phyloP scores from a whole-genome alignment of 2,113 vertebrate genomes.

The Promerops cafer region DNA sequence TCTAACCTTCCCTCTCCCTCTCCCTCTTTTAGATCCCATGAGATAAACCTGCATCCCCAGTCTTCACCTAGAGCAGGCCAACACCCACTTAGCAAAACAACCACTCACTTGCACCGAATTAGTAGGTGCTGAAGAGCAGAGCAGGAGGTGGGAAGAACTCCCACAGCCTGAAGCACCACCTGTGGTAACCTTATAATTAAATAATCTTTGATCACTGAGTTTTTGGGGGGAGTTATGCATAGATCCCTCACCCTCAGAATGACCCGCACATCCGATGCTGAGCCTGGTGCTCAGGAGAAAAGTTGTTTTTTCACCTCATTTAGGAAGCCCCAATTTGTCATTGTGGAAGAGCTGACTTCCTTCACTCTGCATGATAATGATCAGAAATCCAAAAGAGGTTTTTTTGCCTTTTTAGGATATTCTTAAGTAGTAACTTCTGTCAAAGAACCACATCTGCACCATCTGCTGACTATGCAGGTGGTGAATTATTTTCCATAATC shows the following conservation, averaged over 20 bases:
- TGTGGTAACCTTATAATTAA: not conserved
- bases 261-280: rapidly evolving
- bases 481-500: not conserved
- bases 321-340: not conserved
- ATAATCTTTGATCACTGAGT: not conserved
- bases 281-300: not conserved
- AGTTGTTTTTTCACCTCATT: not conserved
- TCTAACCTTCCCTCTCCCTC: not conserved
- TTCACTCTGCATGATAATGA: rapidly evolving
- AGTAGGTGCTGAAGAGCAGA: not conserved
- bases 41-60: not conserved
- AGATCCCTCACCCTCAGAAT: rapidly evolving
- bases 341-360: not conserved
- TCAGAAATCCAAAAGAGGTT: not conserved
- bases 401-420: not conserved
- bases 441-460: not conserved
- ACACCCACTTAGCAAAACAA: not conserved
- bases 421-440: not conserved
- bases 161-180: not conserved
- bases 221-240: too few relatives aligned
- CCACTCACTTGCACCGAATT: not conserved
- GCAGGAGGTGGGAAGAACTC: not conserved
- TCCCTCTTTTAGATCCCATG: too few relatives aligned
- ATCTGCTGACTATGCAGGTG: not conserved
- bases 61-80: not conserved